phyloP scores from a whole-genome alignment of 2,888 invertebrate species.

The Xanthorhoe spadicearia region DNA sequence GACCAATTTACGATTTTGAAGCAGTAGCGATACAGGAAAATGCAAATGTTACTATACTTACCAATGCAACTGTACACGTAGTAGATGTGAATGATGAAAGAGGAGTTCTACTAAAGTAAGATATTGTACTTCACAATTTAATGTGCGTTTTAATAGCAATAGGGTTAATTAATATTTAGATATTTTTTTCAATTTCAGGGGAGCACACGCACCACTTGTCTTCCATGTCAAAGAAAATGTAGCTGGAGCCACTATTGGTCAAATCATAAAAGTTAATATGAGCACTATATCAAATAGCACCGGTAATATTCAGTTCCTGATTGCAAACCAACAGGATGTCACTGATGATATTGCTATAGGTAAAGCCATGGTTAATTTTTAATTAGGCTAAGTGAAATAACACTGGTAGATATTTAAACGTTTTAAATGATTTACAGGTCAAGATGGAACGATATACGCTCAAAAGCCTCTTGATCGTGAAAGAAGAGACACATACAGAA shows the following conservation, averaged over 20 bases:
- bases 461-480: conserved; percentile 91
- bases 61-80: conserved; percentile 93
- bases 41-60: conserved; percentile 87
- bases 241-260: conserved; percentile 89
- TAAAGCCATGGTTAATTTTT: conserved; percentile 47
- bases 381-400: background rate
- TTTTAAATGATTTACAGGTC: conserved; percentile 56
- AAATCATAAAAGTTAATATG: conserved; percentile 86
- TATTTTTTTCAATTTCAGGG: conserved; percentile 68
- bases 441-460: conserved; percentile 92
- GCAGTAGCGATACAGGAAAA: conserved; percentile 89
- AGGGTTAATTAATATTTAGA: conserved; percentile 10
- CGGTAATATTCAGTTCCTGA: conserved; percentile 87
- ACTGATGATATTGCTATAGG: conserved; percentile 91
- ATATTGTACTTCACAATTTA: conserved; percentile 30
- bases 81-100: conserved; percentile 90
- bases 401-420: background rate
- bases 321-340: conserved; percentile 93
- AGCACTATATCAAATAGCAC: conserved; percentile 64
- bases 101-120: conserved; percentile 86
- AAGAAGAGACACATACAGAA: conserved; percentile 87
- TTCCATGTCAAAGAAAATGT: conserved; percentile 92
- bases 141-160: conserved; percentile 3
- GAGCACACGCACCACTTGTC: conserved; percentile 88
- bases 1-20: conserved; percentile 91